phyloP scores from a whole-genome alignment of 2,797 vertebrate genomes.

The Zenarchopterus dispar region DNA sequence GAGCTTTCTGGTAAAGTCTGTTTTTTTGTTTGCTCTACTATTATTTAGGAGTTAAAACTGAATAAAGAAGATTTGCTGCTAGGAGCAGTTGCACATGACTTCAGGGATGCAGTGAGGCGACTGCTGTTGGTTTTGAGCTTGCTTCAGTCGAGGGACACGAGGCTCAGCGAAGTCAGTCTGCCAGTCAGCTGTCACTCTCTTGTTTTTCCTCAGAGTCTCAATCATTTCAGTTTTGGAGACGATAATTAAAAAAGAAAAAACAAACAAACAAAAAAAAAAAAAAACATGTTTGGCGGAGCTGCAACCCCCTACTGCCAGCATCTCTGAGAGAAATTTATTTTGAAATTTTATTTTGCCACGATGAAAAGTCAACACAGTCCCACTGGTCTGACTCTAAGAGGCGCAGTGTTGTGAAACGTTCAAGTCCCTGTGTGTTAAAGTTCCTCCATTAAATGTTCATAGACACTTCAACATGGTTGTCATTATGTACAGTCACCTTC shows the following conservation, averaged over 20 bases:
- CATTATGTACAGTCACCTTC: too few species aligned
- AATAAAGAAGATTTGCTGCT: slow-evolving; percentile 8
- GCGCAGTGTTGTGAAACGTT: slow-evolving; percentile 14
- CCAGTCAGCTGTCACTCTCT: slow-evolving; percentile 33
- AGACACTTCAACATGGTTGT: too few species aligned
- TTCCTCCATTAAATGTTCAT: not conserved
- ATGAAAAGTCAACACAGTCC: too few species aligned
- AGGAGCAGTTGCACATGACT: slow-evolving; percentile 24
- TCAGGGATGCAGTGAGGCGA: slow-evolving; percentile 20
- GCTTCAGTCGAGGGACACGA: slow-evolving; percentile 56
- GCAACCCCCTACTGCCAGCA: slow-evolving; percentile 22
- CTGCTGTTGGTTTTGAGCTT: slow-evolving; percentile 38
- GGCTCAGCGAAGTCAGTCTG: slow-evolving; percentile 18
- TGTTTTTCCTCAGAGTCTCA: slow-evolving; percentile 61
- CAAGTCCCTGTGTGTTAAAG: not conserved
- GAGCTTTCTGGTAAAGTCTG: slow-evolving; percentile 58
- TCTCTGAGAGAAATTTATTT: slow-evolving; percentile 39
- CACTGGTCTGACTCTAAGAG: too few species aligned
- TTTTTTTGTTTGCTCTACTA: slow-evolving; percentile 48
- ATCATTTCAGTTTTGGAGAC: slow-evolving; percentile 65
- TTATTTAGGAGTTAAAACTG: slow-evolving; percentile 59
- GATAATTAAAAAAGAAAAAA: slow-evolving; percentile 43
- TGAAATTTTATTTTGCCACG: too few species aligned
- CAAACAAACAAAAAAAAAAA: too few species aligned
- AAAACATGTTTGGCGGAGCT: slow-evolving; percentile 46